Evolutionary conservation across 2,797 vertebrate genomes (phyloP), one percentile per base, ranked within the genome.

Genomic region (Tauraco hartlaubi): DNA sequence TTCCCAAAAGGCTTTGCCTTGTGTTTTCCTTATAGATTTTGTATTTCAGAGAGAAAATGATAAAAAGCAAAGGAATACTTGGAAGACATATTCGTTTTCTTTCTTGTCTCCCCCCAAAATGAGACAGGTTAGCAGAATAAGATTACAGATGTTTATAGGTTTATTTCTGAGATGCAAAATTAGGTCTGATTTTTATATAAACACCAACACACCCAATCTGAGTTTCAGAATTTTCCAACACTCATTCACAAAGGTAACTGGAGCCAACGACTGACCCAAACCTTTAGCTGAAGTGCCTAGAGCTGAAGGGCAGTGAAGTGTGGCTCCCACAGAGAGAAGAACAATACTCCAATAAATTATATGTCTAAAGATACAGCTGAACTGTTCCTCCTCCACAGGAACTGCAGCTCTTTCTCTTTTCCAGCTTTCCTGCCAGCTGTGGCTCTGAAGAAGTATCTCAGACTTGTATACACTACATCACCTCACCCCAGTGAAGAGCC

Each of bases 151-250:
- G 23, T 55, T 37, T 61, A 58, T 28, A 22, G 22, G 66, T 62
- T 44, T 78, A n/a, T 71, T 88, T 77, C 22, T 61, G 37, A 68
- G 23, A 72, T n/a, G 4, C 8, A 51, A 31, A 46, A 5, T 41
- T 66, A 33, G 33, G 16, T 81, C 58, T 58, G 37, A 33, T 73
- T 48, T 76, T 76, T 55, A 46, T 26, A 39, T 33, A 55, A 61
- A 17, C 20, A 54, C 11, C 15, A 61, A 39, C 28, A 68, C 16
- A 52, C 2, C 10, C 0, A 0, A 12, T 77, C 17, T 19, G 23
- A 83, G 11, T 75, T 84, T 71, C 54, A 52, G 29, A 74, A 55
- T 29, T 77, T 84, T 81, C 44, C 62, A 88, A 15, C 41, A 16
- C 29, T 87, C 39, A 31, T 51, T 68, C 63, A 41, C 39, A 73